phyloP scores from a whole-genome alignment of 2,888 invertebrate genomes.

The Pherbina coryleti region DNA sequence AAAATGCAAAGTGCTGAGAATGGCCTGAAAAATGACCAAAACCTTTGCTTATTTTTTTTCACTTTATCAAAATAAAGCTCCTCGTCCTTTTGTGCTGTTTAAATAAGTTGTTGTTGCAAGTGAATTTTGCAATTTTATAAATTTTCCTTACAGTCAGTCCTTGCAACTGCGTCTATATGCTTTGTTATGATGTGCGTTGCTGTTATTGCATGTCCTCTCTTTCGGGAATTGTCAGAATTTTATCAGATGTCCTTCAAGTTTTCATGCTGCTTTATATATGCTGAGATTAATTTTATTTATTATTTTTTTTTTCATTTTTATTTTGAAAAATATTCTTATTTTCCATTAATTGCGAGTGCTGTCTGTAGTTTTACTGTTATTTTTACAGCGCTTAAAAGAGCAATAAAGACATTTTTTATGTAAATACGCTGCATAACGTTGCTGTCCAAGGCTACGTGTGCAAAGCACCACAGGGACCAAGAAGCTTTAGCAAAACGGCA shows the following conservation, averaged over 20 bases:
- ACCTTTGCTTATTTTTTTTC: neutral
- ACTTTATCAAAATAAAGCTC: constrained; percentile 2
- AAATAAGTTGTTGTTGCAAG: neutral
- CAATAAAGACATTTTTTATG: neutral
- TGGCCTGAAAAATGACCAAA: neutral
- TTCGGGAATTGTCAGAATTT: neutral
- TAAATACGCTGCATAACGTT: no score
- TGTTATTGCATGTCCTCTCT: neutral
- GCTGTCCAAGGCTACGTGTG: neutral
- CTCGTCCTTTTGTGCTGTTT: neutral
- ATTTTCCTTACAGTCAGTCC: neutral
- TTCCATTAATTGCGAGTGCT: constrained; percentile 13
- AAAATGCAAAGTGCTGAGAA: constrained; percentile 13
- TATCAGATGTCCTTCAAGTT: no score
- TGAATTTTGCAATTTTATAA: neutral
- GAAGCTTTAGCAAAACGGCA: no score
- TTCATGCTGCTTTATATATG: neutral
- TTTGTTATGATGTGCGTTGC: no score
- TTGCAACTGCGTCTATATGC: no score
- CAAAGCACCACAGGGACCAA: no score
- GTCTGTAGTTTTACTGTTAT: neutral
- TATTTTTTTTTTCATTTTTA: neutral
- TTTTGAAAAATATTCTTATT: constrained; percentile 4
- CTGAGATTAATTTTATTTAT: neutral
- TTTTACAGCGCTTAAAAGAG: neutral